Evolutionary conservation across 2,113 vertebrate species (phyloP).

Genomic region (Parus major): DNA sequence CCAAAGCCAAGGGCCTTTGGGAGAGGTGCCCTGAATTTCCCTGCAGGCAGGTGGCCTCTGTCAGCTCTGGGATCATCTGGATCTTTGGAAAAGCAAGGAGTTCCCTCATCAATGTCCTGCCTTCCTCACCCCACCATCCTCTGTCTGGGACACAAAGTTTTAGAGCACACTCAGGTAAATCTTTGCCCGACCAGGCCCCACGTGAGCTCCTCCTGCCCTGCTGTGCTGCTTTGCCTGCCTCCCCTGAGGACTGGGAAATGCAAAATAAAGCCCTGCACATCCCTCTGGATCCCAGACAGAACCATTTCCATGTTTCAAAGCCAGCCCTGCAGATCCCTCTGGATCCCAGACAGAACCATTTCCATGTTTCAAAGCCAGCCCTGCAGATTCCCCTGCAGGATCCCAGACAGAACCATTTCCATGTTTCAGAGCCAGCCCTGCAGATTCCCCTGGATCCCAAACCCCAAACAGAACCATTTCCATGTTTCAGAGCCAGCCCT

Average conservation of each 20-base stretch:
- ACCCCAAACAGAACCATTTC: no score
- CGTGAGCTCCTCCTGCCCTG: background rate
- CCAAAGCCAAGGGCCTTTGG: background rate
- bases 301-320: no score
- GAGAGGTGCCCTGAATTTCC: background rate
- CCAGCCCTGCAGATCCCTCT: background rate
- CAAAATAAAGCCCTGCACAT: background rate
- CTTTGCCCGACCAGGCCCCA: background rate
- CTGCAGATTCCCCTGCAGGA: no score
- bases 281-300: no score
- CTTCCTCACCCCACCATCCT: background rate
- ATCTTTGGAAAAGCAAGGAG: accelerated
- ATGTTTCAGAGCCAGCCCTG: background rate
- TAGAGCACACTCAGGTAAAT: no score
- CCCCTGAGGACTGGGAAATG: background rate
- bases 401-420: no score
- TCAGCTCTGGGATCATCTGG: accelerated
- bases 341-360: background rate
- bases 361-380: no score
- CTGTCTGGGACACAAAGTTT: background rate
- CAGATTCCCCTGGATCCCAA: no score
- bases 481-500: background rate
- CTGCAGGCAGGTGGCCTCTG: background rate
- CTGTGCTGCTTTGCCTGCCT: background rate
- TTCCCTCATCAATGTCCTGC: background rate